Evolutionary conservation across 2,797 vertebrate species (phyloP).

Genomic region (Mormyrus proboscirostris): DNA sequence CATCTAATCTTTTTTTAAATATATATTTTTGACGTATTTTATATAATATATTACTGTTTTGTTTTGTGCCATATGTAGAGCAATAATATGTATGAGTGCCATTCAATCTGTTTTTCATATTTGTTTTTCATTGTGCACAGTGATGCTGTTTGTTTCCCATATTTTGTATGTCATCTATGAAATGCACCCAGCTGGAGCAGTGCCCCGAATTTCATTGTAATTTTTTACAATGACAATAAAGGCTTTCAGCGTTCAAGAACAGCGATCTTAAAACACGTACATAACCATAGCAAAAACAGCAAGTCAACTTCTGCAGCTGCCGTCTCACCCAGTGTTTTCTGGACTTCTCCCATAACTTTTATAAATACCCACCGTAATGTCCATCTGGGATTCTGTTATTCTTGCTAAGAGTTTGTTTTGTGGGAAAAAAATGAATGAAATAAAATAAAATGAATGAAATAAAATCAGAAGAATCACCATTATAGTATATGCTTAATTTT

Average conservation of each 20-base stretch:
- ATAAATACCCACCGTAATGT: neutral
- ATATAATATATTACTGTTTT: neutral
- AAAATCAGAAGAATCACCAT: neutral
- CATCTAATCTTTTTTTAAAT: neutral
- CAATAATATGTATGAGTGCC: neutral
- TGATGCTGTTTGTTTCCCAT: neutral
- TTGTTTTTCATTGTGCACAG: neutral
- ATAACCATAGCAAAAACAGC: neutral
- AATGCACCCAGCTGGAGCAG: neutral
- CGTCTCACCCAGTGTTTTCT: neutral
- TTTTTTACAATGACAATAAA: neutral
- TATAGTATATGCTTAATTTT: neutral
- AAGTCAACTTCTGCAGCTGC: neutral
- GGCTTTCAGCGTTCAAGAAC: neutral
- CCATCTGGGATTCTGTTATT: neutral
- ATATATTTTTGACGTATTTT: neutral
- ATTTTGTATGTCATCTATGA: neutral
- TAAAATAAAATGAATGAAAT: neutral
- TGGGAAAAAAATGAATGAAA: neutral
- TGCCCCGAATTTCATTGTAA: neutral
- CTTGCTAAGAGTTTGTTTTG: neutral
- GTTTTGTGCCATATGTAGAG: neutral
- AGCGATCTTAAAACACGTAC: neutral
- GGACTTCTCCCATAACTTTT: neutral
- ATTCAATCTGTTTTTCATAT: neutral